Conservation (phyloP, 2,113 vertebrate genomes). For the Corydoras sp. region DNA sequence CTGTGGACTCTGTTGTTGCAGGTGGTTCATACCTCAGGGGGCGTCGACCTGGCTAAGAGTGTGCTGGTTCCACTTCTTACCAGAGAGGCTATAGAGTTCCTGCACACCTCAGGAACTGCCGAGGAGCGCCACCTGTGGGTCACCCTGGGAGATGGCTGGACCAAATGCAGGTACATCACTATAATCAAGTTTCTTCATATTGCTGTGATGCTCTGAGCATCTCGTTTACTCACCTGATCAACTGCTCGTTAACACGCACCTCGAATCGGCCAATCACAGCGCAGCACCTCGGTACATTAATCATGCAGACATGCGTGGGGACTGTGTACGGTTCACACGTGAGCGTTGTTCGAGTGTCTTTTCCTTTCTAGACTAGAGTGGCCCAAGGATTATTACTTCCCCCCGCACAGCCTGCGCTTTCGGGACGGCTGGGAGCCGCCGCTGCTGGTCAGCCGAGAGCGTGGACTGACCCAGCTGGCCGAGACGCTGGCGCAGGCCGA, state of each 20-base stretch:
- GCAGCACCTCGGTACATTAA: too few species aligned
- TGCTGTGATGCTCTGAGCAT: too few species aligned
- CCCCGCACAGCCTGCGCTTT: constrained; percentile 76
- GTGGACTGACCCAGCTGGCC: constrained; percentile 70
- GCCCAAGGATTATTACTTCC: constrained; percentile 88
- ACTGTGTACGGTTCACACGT: too few species aligned
- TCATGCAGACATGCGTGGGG: too few species aligned
- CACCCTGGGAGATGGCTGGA: constrained; percentile 83
- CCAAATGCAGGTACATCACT: constrained; percentile 77
- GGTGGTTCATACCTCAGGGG: constrained; percentile 87
- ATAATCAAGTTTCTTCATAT: too few species aligned
- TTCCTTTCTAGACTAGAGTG: constrained; percentile 76
- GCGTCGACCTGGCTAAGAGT: constrained; percentile 77
- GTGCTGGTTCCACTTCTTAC: constrained; percentile 83
- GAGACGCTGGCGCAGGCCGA: constrained; percentile 68
- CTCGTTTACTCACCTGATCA: too few species aligned
- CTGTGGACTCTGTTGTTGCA: constrained; percentile 41
- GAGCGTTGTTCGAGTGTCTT: too few species aligned
- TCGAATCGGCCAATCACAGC: too few species aligned
- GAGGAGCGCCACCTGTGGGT: constrained; percentile 90
- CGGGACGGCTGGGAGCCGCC: constrained; percentile 91
- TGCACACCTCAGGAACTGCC: constrained; percentile 64
- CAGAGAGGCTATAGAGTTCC: constrained; percentile 83
- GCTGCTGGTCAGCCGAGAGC: constrained; percentile 67
- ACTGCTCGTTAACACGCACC: too few species aligned